Evolutionary conservation across 2,888 invertebrate species (phyloP).

Genomic region (Lepidochrysops patricia): DNA sequence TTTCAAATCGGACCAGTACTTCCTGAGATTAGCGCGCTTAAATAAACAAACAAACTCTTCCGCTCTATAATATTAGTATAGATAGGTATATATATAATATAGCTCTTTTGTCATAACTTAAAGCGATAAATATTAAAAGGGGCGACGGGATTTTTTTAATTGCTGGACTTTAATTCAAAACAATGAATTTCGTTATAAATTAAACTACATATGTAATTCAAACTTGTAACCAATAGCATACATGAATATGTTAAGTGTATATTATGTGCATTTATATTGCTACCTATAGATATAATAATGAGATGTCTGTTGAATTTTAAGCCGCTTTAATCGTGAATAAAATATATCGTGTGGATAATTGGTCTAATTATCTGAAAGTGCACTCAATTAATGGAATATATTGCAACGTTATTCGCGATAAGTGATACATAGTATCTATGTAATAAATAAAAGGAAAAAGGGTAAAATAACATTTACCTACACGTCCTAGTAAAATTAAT

Average conservation of each 20-base stretch:
- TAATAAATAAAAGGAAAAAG: neutral
- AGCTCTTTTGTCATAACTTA: too few species aligned
- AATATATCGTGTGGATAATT: conserved; percentile 43
- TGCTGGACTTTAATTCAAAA: too few species aligned
- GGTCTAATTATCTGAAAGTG: conserved; percentile 40
- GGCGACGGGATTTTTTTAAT: too few species aligned
- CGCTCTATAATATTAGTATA: too few species aligned
- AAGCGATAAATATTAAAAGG: too few species aligned
- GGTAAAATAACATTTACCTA: neutral
- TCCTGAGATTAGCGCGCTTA: too few species aligned
- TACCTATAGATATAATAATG: neutral
- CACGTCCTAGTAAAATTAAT: neutral
- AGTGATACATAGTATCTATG: neutral
- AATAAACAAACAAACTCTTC: too few species aligned
- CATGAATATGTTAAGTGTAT: neutral
- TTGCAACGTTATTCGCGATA: conserved; percentile 13
- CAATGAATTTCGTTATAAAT: too few species aligned
- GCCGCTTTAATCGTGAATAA: conserved; percentile 25
- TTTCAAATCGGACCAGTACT: too few species aligned
- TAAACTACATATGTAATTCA: too few species aligned
- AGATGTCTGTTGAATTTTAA: conserved; percentile 4
- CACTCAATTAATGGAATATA: conserved; percentile 35
- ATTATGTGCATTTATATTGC: neutral
- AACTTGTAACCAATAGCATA: too few species aligned
- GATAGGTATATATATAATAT: too few species aligned